phyloP scores from a whole-genome alignment of 1,140 invertebrate species.

The Dreissena polymorpha region DNA sequence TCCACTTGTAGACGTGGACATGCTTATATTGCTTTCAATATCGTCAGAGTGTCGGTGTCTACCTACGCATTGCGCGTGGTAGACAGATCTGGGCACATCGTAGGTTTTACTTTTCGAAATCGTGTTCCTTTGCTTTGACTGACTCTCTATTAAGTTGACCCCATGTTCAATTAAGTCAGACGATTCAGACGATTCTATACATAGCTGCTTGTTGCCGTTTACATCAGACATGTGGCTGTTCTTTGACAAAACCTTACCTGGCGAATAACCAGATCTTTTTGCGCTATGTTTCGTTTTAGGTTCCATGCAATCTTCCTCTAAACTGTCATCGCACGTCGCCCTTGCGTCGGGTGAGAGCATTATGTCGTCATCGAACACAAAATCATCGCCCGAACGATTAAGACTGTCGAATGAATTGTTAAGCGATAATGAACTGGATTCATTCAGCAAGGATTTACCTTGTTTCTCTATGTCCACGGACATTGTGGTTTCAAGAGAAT shows the following conservation, averaged over 20 bases:
- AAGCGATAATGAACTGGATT: too few species aligned
- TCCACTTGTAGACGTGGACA: neutral
- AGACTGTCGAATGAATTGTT: slow-evolving; percentile 29
- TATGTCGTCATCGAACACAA: slow-evolving; percentile 38
- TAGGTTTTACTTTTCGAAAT: slow-evolving; percentile 53
- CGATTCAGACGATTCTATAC: too few species aligned
- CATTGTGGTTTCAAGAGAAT: too few species aligned
- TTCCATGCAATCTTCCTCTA: neutral
- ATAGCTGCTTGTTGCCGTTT: too few species aligned
- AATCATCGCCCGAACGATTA: slow-evolving; percentile 23
- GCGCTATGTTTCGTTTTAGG: neutral
- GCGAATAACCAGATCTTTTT: too few species aligned
- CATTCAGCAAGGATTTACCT: too few species aligned
- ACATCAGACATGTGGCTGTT: too few species aligned
- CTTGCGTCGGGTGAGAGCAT: neutral
- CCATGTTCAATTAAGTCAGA: too few species aligned
- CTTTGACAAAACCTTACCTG: too few species aligned
- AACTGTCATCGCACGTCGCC: slow-evolving; percentile 16
- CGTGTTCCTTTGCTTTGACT: slow-evolving; percentile 8
- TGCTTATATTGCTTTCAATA: neutral
- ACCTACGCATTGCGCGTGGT: neutral
- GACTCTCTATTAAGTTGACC: neutral
- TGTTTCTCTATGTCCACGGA: too few species aligned
- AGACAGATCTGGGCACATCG: slow-evolving; percentile 24
- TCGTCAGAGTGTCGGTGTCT: neutral